These are phyloP conservation scores for Ameiurus melas DNA, from an alignment of 2,113 vertebrate species.

Conservation along the genomic window DNA sequence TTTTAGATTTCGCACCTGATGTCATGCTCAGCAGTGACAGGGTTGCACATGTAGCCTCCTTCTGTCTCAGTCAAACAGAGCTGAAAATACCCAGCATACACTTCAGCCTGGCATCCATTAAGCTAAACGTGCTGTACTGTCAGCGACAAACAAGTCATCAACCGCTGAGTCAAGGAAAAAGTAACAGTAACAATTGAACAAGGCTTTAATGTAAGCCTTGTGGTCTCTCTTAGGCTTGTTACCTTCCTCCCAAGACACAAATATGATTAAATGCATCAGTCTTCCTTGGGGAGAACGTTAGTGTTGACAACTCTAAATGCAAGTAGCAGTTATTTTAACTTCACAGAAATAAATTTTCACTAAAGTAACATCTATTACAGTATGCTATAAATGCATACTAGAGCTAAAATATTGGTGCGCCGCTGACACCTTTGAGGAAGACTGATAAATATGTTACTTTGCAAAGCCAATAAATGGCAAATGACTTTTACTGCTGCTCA, in stretches of 20 bases:
- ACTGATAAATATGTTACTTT: slow-evolving; percentile 81
- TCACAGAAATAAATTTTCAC: slow-evolving; percentile 55
- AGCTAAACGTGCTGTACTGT: slow-evolving; percentile 56
- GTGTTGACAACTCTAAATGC: slow-evolving; percentile 46
- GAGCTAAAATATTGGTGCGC: slow-evolving; percentile 63
- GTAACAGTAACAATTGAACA: slow-evolving; percentile 46
- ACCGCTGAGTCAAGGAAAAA: slow-evolving; percentile 48
- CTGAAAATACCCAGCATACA: slow-evolving; percentile 60
- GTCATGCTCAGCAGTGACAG: slow-evolving; percentile 25
- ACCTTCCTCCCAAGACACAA: slow-evolving; percentile 45
- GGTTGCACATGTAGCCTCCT: slow-evolving; percentile 31
- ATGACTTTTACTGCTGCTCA: slow-evolving; percentile 80
- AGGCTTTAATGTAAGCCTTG: slow-evolving; percentile 62
- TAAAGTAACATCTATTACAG: slow-evolving; percentile 59
- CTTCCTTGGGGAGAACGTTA: slow-evolving; percentile 56
- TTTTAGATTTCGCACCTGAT: slow-evolving; percentile 17
- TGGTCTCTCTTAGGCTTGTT: slow-evolving; percentile 38
- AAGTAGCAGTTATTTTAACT: slow-evolving; percentile 50
- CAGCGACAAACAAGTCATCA: slow-evolving; percentile 58
- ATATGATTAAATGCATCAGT: slow-evolving; percentile 58
- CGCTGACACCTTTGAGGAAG: slow-evolving; percentile 65
- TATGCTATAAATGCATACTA: slow-evolving; percentile 60
- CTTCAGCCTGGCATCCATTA: slow-evolving; percentile 57
- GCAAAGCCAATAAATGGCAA: slow-evolving; percentile 87
- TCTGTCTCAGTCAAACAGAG: slow-evolving; percentile 44